Percentiles rank a stretch among this genome's conserved stretches.
Evolutionary conservation across 2,888 invertebrate genomes (phyloP).

Genomic region (Molorchus minor): DNA sequence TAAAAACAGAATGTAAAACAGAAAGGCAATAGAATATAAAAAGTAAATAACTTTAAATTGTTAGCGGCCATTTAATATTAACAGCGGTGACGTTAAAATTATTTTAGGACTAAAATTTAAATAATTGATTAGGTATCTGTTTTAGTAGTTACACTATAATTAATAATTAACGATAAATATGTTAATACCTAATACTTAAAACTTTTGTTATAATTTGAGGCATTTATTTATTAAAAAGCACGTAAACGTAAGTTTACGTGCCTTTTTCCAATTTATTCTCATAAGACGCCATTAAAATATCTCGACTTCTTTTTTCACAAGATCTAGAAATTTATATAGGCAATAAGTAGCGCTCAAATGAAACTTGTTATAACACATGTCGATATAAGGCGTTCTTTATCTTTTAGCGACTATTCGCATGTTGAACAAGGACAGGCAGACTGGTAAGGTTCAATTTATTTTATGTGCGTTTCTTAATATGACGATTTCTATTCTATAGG

Average conservation of each 20-base stretch:
- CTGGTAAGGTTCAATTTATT: slow-evolving; percentile 49
- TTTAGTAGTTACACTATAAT: too few relatives aligned
- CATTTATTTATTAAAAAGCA: background rate
- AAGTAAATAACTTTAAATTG: too few relatives aligned
- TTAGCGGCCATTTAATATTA: too few relatives aligned
- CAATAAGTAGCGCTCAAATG: slow-evolving; percentile 50
- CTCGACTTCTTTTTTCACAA: slow-evolving; percentile 46
- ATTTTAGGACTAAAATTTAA: too few relatives aligned
- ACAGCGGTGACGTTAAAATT: too few relatives aligned
- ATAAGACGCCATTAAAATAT: slow-evolving; percentile 52
- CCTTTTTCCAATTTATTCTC: slow-evolving; percentile 43
- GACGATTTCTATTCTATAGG: slow-evolving; percentile 58
- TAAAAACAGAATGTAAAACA: too few relatives aligned
- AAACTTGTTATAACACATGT: slow-evolving; percentile 48
- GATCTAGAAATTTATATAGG: slow-evolving; percentile 52
- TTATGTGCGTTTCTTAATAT: slow-evolving; percentile 53
- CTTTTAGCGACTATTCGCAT: slow-evolving; percentile 23
- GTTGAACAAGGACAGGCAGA: slow-evolving; percentile 37
- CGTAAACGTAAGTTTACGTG: slow-evolving; percentile 39
- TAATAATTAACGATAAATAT: too few relatives aligned
- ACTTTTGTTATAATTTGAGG: too few relatives aligned
- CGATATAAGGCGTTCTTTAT: slow-evolving; percentile 36
- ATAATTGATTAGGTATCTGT: too few relatives aligned
- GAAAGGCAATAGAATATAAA: too few relatives aligned
- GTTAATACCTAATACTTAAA: too few relatives aligned